Percentiles rank a stretch among this genome's conserved stretches.
phyloP scores from a whole-genome alignment of 2,113 vertebrate species.

The Bubalus kerabau region DNA sequence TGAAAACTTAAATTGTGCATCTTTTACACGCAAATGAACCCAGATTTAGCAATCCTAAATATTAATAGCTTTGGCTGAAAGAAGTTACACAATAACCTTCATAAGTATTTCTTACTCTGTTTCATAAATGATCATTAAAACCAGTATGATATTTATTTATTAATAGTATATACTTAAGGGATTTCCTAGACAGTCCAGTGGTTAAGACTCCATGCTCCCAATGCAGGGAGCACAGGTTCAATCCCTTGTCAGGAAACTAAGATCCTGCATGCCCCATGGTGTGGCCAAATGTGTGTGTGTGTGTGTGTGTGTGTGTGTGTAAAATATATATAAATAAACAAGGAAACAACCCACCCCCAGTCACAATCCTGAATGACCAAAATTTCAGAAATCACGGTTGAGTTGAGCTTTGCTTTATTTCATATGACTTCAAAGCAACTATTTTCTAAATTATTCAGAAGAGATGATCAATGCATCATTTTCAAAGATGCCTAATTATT shows the following conservation, averaged over 20 bases:
- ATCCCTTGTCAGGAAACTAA: background rate
- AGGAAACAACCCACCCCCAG: background rate
- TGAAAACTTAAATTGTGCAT: background rate
- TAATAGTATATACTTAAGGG: background rate
- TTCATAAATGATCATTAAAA: background rate
- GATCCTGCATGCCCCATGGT: background rate
- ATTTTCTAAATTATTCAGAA: background rate
- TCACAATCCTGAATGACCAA: background rate
- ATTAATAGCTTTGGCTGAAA: background rate
- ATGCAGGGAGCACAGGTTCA: fast-evolving
- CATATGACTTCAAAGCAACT: background rate
- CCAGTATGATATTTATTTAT: background rate
- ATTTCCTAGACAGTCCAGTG: background rate
- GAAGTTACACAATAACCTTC: background rate
- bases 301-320: background rate
- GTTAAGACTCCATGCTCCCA: background rate
- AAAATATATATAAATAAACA: background rate
- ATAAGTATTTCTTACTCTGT: background rate
- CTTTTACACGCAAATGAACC: background rate
- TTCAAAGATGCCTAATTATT: background rate
- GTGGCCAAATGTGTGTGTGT: background rate
- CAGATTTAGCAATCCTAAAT: background rate
- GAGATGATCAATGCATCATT: background rate
- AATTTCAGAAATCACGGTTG: background rate
- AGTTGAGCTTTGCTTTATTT: background rate